Base-by-base conservation (phyloP, 2,888 invertebrate species). In the Drosophila anomelani region DNA sequence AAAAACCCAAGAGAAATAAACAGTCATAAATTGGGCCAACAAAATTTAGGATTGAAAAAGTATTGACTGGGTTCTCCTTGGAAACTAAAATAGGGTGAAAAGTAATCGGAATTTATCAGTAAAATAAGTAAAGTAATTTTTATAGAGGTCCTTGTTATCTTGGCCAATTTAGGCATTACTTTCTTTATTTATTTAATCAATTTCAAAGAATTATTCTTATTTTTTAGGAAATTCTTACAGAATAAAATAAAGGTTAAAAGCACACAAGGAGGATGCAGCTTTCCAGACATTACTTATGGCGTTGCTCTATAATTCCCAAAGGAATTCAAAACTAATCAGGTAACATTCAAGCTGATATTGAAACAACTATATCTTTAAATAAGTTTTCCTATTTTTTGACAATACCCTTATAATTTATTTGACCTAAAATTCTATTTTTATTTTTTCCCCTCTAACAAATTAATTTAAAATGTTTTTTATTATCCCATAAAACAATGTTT, bases 1-100 rank as follows among this genome's bases (percentile, higher is more conserved):
- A 12, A n/a, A 8, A n/a, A 26, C 34, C 26, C 39, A 39, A 20
- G 8, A 34, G 41, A 13, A 29, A 10, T 49, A 54, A 39, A 26
- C 17, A 54, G 26, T 17, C 47, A 41, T 41, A 41, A 67, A 55
- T 47, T 66, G 41, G 66, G 66, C 10, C 34, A 47, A 49, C 13
- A 43, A 26, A 56, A 49, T 34, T 41, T 51, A 20, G 15, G 5
- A 26, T 29, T 39, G n/a, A 57, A 12, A 26, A 15, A 29, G 29
- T 13, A 23, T 13, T 26, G 15, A 12, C 13, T 34, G n/a, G 43
- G 17, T 7, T 17, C 36, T 12, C 34, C 12, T 34, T 3, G 12
- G 34, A 4, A 34, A 17, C 29, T 15, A 44, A 56, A 56, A 34
- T 12, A 23, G 20, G 12, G 20, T 20, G 34, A 57, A 44, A 57